Base-by-base conservation (phyloP, 2,888 invertebrate species). In the Melanophora roralis region DNA sequence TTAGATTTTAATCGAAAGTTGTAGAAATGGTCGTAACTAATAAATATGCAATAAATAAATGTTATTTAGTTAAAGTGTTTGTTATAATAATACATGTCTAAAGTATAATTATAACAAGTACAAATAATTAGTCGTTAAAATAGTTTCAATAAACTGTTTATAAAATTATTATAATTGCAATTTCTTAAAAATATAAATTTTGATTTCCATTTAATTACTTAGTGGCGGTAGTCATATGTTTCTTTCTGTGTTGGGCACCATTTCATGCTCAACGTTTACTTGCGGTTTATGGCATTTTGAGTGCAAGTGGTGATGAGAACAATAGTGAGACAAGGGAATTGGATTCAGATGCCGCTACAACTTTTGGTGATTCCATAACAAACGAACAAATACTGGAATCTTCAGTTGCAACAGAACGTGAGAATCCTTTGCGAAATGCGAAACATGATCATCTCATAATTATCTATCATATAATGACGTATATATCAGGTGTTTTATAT, bases 261-360 rank as follows among this genome's bases (percentile, higher is more conserved):
- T 98, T 97, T 90, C 98, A 98, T 89, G 95, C 96, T 0, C 98
- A 98, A 88, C 92, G 98, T 11, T 92, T 98, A 60, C 96, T 89
- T 92, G 94, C 68, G 91, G 92, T 83, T 89, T 91, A 89, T 84
- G 87, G 92, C 85, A 86, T 83, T 27, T 27, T 27, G 3, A 27
- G 27, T 6, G 27, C 6, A 5, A 6, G 69, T 1, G 65, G 21
- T 16, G 27, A n/a, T 3, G 69, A 36, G 14, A 72, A 72, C 16
- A 34, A 5, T 36, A 23, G 19, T 7, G 8, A 47, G 62, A n/a
- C 16, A 2, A 34, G 16, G 38, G 72, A 19, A 2, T 47, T 9
- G 7, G 36, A 21, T 5, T 27, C 47, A 43, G 57, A 7, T n/a
- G 16, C 4, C 11, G 9, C n/a, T 21, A 11, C 21, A n/a, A 53